Conservation (phyloP, 2,797 vertebrate species). For the Gymnoscopelus braueri region DNA sequence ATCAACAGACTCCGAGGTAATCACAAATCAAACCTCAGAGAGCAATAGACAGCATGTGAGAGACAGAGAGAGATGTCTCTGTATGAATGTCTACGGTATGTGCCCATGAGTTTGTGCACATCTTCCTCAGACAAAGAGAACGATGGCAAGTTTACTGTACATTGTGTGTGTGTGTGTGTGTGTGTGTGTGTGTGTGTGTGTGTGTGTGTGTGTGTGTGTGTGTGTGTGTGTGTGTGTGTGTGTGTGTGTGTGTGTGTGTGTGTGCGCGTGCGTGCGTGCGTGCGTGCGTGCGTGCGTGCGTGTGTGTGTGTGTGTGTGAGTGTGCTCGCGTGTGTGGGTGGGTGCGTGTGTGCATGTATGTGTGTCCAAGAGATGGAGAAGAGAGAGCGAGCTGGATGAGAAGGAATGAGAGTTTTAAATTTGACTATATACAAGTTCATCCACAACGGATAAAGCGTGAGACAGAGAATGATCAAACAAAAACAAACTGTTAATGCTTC, state of each 20-base stretch:
- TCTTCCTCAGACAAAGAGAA: no score
- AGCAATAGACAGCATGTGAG: neutral
- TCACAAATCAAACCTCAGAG: conserved; percentile 54
- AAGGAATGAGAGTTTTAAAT: no score
- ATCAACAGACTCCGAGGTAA: conserved; percentile 35
- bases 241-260: neutral
- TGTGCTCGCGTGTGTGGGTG: conserved; percentile 23
- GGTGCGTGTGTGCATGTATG: neutral
- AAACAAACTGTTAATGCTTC: no score
- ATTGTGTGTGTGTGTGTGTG: no score
- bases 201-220: conserved; percentile 11
- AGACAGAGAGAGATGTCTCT: neutral
- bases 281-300: conserved; percentile 10
- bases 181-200: conserved; percentile 1
- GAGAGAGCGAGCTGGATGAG: no score
- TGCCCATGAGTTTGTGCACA: no score
- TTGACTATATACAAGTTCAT: no score
- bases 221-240: neutral
- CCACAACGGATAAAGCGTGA: no score
- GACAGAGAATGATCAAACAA: no score
- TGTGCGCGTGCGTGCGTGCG: neutral
- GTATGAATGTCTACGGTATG: no score
- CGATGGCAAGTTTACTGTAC: no score
- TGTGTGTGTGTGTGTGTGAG: neutral
- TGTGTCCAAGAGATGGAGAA: no score